A percentile compares a stretch with the other conserved stretches of the same genome.
These are phyloP conservation scores for Etheostoma perlongum DNA, from an alignment of 2,797 vertebrate genomes.

Conservation along the genomic window DNA sequence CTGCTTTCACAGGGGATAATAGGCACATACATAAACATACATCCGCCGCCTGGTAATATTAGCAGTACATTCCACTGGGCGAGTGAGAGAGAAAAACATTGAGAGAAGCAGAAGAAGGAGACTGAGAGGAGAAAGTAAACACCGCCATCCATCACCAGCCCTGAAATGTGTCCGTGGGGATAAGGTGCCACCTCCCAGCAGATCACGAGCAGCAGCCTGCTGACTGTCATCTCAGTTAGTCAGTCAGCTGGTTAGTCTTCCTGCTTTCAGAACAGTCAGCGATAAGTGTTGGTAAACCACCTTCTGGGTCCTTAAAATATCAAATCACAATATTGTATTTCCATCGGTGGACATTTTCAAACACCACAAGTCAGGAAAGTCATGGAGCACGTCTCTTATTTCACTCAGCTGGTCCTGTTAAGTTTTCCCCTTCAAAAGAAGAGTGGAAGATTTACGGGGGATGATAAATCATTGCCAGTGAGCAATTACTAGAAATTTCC, in stretches of 20 bases:
- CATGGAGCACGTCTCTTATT: not conserved
- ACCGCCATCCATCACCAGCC: conserved; percentile 1
- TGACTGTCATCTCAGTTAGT: not conserved
- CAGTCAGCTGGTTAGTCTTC: no score
- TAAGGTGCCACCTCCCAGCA: not conserved
- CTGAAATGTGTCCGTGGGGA: not conserved
- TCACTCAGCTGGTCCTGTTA: no score
- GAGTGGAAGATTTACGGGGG: not conserved
- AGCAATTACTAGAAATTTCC: conserved; percentile 4
- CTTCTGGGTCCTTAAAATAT: no score
- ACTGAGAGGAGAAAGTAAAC: conserved; percentile 22
- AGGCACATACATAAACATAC: not conserved
- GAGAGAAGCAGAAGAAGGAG: not conserved
- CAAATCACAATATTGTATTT: no score
- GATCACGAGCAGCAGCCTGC: no score
- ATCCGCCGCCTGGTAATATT: not conserved
- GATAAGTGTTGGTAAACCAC: no score
- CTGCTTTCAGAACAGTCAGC: no score
- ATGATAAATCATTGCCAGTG: not conserved
- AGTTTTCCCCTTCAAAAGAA: not conserved
- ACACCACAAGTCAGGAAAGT: no score
- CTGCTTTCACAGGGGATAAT: not conserved
- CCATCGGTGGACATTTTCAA: no score
- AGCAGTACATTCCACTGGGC: not conserved
- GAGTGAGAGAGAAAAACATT: not conserved